Conservation (phyloP, 2,888 invertebrate species). For the Alloplasta piceator region DNA sequence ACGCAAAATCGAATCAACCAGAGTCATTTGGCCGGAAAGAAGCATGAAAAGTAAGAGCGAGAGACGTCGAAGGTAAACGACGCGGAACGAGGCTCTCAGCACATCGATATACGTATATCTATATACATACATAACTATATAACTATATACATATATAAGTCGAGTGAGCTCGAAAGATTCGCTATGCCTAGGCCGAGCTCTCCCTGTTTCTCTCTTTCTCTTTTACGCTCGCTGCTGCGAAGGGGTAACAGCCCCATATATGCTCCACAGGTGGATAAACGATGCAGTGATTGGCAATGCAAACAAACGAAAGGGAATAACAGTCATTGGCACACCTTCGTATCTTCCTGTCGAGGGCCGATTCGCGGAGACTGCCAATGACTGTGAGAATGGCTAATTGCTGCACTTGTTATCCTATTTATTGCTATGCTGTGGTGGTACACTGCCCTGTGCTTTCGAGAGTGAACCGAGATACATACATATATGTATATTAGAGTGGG, state of each 20-base stretch:
- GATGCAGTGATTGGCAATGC: background rate
- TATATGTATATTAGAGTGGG: no score
- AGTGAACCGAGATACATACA: conserved; percentile 19
- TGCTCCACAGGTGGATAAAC: background rate
- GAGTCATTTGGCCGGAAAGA: conserved; percentile 27
- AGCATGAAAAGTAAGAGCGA: conserved; percentile 28
- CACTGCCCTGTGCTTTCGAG: conserved; percentile 26
- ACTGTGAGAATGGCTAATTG: background rate
- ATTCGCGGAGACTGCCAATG: background rate
- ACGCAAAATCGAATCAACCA: conserved; percentile 32
- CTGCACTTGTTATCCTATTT: conserved; percentile 5
- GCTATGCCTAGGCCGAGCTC: conserved; percentile 13
- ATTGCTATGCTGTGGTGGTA: conserved; percentile 21
- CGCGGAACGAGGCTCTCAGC: conserved; percentile 28
- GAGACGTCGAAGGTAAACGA: conserved; percentile 39
- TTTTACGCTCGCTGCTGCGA: conserved; percentile 12
- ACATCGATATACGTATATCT: conserved; percentile 9
- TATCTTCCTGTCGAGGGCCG: background rate
- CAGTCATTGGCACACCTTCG: background rate
- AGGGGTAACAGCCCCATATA: conserved; percentile 19
- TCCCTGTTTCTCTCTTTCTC: background rate
- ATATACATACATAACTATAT: background rate
- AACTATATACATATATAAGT: conserved; percentile 1
- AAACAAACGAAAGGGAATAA: background rate
- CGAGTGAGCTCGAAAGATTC: conserved; percentile 41